These are phyloP conservation scores for Chiroxiphia lanceolata DNA, from an alignment of 2,797 vertebrate species.

Conservation along the genomic window DNA sequence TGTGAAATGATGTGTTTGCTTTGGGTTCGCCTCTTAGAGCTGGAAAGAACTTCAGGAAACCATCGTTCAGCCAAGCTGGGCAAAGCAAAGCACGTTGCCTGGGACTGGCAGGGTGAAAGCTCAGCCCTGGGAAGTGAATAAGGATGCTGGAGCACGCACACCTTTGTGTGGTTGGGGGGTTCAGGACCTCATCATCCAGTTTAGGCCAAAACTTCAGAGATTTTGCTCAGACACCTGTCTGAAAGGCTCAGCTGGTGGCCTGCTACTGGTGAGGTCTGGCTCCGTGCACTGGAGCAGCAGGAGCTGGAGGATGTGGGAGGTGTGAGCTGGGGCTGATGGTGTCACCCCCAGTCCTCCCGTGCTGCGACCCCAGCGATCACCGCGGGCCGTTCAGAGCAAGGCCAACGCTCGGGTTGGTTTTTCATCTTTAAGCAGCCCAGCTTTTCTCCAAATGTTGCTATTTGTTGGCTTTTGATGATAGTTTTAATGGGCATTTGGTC, in stretches of 20 bases:
- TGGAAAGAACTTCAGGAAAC: neutral
- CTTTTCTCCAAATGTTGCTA: neutral
- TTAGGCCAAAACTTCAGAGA: neutral
- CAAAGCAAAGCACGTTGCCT: neutral
- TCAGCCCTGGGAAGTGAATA: neutral
- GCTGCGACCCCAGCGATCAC: fast-evolving
- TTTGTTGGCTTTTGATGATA: neutral
- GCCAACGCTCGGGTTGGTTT: fast-evolving
- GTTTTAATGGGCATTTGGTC: neutral
- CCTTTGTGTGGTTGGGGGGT: fast-evolving
- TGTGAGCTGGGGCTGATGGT: neutral
- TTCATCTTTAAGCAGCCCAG: neutral
- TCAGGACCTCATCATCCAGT: neutral
- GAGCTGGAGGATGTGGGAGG: neutral
- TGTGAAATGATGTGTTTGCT: neutral
- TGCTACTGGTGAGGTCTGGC: neutral
- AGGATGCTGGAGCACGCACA: neutral
- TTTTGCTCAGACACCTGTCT: neutral
- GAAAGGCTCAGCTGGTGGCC: neutral
- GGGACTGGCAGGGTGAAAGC: neutral
- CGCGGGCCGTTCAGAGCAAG: neutral
- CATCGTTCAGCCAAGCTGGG: neutral
- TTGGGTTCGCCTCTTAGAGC: neutral
- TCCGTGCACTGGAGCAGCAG: neutral
- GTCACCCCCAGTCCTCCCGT: neutral